Evolutionary conservation across 2,113 vertebrate genomes (phyloP).

Genomic region (Microcebus tavaratra): DNA sequence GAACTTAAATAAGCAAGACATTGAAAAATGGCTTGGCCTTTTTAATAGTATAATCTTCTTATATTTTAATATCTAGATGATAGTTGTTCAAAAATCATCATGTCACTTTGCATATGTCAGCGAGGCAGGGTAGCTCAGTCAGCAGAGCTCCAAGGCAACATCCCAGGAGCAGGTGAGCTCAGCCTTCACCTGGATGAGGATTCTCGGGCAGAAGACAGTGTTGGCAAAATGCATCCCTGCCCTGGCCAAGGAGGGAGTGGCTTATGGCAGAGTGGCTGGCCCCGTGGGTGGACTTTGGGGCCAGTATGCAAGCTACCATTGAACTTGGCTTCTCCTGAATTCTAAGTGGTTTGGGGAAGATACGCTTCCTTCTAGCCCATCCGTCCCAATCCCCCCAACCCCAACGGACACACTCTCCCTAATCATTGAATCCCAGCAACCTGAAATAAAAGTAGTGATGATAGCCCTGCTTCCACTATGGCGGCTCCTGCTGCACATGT

Average conservation of each 20-base stretch:
- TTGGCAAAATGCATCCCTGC: neutral
- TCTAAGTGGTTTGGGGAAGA: neutral
- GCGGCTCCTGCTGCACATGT: neutral
- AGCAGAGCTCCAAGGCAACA: neutral
- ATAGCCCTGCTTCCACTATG: neutral
- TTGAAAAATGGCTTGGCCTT: neutral
- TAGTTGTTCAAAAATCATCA: neutral
- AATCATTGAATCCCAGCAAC: neutral
- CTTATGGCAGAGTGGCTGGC: neutral
- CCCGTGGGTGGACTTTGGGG: neutral
- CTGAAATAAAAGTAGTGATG: neutral
- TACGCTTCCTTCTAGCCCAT: neutral
- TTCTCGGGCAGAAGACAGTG: fast-evolving
- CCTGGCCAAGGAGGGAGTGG: neutral
- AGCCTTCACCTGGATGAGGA: neutral
- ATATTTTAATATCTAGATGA: neutral
- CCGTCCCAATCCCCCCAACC: too few species aligned
- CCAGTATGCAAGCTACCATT: neutral
- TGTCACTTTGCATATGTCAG: neutral
- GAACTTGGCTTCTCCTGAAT: neutral
- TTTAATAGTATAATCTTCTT: neutral
- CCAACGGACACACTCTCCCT: neutral
- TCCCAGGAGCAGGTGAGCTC: neutral
- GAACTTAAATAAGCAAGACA: neutral
- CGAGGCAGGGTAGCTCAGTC: neutral